phyloP scores from a whole-genome alignment of 2,113 vertebrate genomes.

The Paratilapia polleni region DNA sequence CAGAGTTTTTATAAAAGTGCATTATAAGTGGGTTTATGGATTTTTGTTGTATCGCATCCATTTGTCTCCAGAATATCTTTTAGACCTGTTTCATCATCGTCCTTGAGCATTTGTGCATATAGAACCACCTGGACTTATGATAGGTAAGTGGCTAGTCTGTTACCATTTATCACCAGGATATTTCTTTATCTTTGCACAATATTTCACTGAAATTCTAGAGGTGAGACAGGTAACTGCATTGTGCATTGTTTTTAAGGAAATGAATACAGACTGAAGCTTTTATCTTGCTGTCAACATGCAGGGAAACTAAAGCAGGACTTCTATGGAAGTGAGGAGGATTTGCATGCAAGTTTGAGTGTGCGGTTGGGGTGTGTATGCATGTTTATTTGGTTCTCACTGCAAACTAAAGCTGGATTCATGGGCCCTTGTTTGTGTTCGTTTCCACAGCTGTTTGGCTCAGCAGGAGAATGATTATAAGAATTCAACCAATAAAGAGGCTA shows the following conservation, averaged over 20 bases:
- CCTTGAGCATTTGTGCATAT: neutral
- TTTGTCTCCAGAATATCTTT: neutral
- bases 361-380: slow-evolving; percentile 11
- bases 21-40: slow-evolving; percentile 8
- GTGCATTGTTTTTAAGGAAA: neutral
- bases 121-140: neutral
- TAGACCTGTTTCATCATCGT: neutral
- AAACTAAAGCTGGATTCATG: neutral
- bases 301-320: neutral
- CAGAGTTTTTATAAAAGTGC: slow-evolving; percentile 4
- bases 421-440: too few species aligned
- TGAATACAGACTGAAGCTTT: neutral
- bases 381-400: neutral
- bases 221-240: neutral
- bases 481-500: too few species aligned
- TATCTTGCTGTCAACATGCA: neutral
- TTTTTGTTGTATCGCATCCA: neutral
- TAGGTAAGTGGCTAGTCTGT: neutral
- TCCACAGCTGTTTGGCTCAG: too few species aligned
- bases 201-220: neutral
- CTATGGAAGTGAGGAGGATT: neutral
- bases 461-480: too few species aligned
- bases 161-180: neutral
- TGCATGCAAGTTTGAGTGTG: neutral
- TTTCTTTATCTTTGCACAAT: neutral